Conservation (phyloP, 1,140 invertebrate species). For the Hycleus phaleratus region DNA sequence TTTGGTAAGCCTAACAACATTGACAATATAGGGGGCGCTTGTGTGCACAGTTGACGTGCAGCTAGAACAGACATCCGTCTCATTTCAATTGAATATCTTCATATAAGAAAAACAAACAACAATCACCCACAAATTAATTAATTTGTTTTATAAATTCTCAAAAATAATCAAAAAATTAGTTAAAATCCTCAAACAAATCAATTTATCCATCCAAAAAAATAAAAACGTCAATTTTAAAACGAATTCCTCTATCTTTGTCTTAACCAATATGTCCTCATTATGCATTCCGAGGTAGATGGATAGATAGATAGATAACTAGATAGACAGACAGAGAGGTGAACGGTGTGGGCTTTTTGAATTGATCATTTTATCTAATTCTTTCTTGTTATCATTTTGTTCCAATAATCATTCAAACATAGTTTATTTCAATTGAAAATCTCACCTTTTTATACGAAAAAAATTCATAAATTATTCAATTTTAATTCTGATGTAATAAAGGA, state of each 20-base stretch:
- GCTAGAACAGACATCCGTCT: conserved; percentile 1
- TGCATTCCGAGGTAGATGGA: conserved; percentile 36
- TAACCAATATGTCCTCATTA: conserved; percentile 53
- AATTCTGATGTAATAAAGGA: conserved; percentile 6
- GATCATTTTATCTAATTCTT: not conserved
- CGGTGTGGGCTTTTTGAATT: too few relatives aligned
- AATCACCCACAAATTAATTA: not conserved
- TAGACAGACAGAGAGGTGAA: not conserved
- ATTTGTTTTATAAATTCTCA: not conserved
- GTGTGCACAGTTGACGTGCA: conserved; percentile 1
- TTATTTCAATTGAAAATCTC: conserved; percentile 1
- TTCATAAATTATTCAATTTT: conserved; percentile 36
- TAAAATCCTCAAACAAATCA: not conserved
- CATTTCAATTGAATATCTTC: not conserved
- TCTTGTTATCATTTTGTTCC: not conserved
- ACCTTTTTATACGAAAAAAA: not conserved
- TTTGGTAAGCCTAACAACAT: conserved; percentile 54
- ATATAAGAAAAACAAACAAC: not conserved
- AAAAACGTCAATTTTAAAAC: conserved; percentile 12
- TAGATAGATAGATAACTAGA: conserved; percentile 18
- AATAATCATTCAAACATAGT: not conserved
- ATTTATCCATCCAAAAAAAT: not conserved
- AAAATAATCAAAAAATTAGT: not conserved
- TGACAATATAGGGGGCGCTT: conserved; percentile 60
- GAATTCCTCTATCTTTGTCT: conserved; percentile 16